Conservation (phyloP, 2,888 invertebrate genomes). For the Cheilosia scutellata region DNA sequence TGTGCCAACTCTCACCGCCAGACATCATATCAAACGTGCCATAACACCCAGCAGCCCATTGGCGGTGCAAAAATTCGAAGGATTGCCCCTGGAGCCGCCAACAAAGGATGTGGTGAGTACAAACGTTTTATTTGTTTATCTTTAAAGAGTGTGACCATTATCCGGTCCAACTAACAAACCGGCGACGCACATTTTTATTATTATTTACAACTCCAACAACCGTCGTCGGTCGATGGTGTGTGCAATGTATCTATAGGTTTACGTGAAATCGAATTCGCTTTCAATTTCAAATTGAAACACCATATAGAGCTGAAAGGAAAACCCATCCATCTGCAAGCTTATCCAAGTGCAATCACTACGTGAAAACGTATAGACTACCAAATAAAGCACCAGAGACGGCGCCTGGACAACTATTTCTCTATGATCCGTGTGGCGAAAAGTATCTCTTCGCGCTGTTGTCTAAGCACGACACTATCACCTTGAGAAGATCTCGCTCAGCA, state of each 20-base stretch:
- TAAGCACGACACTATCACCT: constrained; percentile 58
- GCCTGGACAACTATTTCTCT: constrained; percentile 67
- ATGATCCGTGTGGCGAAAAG: constrained; percentile 53
- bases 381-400: constrained; percentile 68
- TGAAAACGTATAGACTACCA: constrained; percentile 47
- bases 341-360: constrained; percentile 55
- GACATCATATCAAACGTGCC: constrained; percentile 63
- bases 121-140: background rate
- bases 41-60: constrained; percentile 64
- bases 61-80: constrained; percentile 77
- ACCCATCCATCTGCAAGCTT: constrained; percentile 67
- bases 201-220: background rate
- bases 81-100: constrained; percentile 77
- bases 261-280: constrained; percentile 57
- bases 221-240: background rate
- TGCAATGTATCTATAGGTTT: background rate
- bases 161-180: constrained; percentile 58
- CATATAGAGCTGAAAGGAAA: constrained; percentile 51
- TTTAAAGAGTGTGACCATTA: constrained; percentile 16
- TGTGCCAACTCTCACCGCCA: constrained; percentile 46
- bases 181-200: constrained; percentile 33
- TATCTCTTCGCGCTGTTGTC: constrained; percentile 33
- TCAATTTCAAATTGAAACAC: constrained; percentile 54
- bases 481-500: constrained; percentile 69
- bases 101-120: constrained; percentile 77